Evolutionary conservation across 2,797 vertebrate genomes (phyloP).

Genomic region (Natrix natrix): DNA sequence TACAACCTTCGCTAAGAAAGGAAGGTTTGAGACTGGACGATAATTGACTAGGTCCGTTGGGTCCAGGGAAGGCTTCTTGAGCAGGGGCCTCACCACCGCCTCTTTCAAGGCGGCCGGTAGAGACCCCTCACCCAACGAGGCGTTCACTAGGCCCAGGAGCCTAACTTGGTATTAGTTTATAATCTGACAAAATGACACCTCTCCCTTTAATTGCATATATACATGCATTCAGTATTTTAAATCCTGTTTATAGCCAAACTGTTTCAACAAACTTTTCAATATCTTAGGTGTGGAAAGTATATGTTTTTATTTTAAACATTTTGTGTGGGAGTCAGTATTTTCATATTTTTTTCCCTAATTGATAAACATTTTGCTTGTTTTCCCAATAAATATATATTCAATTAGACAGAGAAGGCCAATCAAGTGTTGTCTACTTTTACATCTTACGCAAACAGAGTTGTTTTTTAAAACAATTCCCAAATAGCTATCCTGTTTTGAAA

Average conservation of each 20-base stretch:
- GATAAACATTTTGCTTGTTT: conserved; percentile 7
- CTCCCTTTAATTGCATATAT: background rate
- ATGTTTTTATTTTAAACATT: conserved; percentile 11
- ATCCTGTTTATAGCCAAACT: background rate
- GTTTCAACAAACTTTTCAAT: conserved; percentile 14
- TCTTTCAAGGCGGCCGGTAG: too few species aligned
- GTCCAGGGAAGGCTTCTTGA: too few species aligned
- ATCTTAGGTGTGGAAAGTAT: background rate
- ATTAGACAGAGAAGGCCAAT: conserved; percentile 9
- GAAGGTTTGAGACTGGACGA: too few species aligned
- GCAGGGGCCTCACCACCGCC: too few species aligned
- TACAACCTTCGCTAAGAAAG: too few species aligned
- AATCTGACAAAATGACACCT: conserved; percentile 48
- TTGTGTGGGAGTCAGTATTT: background rate
- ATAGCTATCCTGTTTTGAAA: conserved; percentile 21
- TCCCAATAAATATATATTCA: background rate
- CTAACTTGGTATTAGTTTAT: background rate
- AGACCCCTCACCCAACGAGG: too few species aligned
- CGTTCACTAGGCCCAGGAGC: too few species aligned
- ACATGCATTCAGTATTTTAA: background rate
- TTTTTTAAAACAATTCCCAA: conserved; percentile 17
- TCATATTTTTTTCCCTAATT: conserved; percentile 2
- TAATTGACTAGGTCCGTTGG: too few species aligned
- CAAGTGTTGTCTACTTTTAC: conserved; percentile 26
- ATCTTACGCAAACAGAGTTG: background rate